phyloP scores from a whole-genome alignment of 2,113 vertebrate species.

The Dermatemys mawii region DNA sequence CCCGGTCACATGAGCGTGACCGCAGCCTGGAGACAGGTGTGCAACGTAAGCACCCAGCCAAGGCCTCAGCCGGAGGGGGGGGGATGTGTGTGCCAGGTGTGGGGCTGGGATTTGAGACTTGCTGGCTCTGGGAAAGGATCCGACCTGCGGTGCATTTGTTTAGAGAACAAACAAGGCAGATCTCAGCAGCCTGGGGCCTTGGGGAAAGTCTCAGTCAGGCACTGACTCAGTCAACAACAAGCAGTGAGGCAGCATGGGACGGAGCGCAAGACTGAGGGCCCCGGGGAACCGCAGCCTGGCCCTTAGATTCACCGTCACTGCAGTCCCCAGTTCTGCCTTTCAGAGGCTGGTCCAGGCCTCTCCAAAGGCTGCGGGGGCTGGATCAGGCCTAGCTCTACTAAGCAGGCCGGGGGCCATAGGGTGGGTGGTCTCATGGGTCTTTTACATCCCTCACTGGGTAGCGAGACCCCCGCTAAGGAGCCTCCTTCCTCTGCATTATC shows the following conservation, averaged over 20 bases:
- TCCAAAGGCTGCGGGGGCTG: background rate
- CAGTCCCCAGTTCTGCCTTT: too few species aligned
- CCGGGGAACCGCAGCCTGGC: background rate
- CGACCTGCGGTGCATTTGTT: background rate
- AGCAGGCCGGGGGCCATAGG: background rate
- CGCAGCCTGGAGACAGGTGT: background rate
- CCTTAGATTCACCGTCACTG: too few species aligned
- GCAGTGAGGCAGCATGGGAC: background rate
- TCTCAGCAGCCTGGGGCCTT: background rate
- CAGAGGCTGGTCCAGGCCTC: background rate
- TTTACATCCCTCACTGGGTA: background rate
- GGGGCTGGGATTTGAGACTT: background rate
- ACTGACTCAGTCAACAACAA: background rate
- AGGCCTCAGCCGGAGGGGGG: background rate
- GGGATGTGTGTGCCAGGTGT: background rate
- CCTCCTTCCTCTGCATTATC: too few species aligned
- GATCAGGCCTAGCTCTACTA: background rate
- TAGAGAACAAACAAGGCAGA: background rate
- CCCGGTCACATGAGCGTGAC: background rate
- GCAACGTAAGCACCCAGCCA: background rate
- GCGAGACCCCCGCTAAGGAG: too few species aligned
- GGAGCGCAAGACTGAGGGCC: background rate
- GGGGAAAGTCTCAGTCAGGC: background rate
- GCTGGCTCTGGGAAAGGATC: background rate
- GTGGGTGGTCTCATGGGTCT: background rate